Conservation (phyloP, 53 echinoderm and acorn worm genomes). For the Actinopyga echinites region DNA sequence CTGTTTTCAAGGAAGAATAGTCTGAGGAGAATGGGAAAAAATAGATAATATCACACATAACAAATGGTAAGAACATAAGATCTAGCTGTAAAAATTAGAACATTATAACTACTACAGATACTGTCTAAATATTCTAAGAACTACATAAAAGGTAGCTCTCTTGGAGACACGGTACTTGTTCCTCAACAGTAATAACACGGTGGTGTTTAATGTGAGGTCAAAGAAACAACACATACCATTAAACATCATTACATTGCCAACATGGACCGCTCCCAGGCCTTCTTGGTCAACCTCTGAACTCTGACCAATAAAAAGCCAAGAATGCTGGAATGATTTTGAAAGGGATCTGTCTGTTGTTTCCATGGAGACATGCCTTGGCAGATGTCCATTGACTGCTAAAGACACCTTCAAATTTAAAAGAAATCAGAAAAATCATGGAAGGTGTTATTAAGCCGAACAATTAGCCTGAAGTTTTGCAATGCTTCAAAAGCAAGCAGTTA, state of each 20-base stretch:
- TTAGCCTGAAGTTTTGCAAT: too few species aligned
- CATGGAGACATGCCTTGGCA: constrained; percentile 52
- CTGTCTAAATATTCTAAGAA: too few species aligned
- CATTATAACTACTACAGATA: too few species aligned
- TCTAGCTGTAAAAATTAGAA: too few species aligned
- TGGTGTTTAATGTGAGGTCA: too few species aligned
- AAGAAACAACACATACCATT: constrained; percentile 10
- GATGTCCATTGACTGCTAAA: constrained; percentile 74
- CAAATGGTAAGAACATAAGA: too few species aligned
- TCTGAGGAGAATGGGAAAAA: background rate
- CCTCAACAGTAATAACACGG: too few species aligned
- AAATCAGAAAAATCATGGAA: background rate
- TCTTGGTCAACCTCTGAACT: background rate
- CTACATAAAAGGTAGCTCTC: too few species aligned
- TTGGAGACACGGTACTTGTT: too few species aligned
- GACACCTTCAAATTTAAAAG: constrained; percentile 50
- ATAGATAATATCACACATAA: too few species aligned
- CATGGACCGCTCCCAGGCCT: background rate
- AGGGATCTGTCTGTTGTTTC: constrained; percentile 49
- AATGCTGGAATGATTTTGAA: background rate
- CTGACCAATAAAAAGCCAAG: background rate
- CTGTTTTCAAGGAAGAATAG: constrained; percentile 1
- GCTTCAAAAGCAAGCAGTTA: too few species aligned
- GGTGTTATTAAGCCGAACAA: too few species aligned
- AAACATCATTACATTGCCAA: constrained; percentile 17